phyloP scores from a whole-genome alignment of 1,140 invertebrate genomes.

The Cephus cinctus region DNA sequence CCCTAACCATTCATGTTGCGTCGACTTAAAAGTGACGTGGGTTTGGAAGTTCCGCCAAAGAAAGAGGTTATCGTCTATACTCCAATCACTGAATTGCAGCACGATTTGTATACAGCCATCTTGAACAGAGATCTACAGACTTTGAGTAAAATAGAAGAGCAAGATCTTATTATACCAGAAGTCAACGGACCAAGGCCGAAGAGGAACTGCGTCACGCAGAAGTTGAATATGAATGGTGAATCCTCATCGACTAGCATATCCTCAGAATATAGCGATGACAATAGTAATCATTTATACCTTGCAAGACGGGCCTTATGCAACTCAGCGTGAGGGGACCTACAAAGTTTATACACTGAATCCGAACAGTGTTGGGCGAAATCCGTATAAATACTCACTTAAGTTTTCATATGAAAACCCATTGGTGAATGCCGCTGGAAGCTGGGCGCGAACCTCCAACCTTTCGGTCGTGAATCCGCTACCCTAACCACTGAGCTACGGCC shows the following conservation, averaged over 20 bases:
- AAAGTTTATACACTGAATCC: no score
- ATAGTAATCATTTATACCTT: no score
- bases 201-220: constrained; percentile 18
- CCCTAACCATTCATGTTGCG: constrained; percentile 71
- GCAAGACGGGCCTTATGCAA: no score
- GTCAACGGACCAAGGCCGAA: constrained; percentile 21
- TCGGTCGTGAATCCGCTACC: no score
- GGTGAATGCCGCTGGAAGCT: no score
- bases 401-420: no score
- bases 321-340: no score
- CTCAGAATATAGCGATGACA: not conserved
- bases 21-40: constrained; percentile 67
- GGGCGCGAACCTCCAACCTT: no score
- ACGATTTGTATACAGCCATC: constrained; percentile 60
- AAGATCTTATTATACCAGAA: constrained; percentile 16
- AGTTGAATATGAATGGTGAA: not conserved
- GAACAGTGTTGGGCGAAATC: no score
- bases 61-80: constrained; percentile 69
- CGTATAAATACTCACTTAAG: no score
- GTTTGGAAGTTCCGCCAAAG: constrained; percentile 63
- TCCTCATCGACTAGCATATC: not conserved
- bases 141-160: constrained; percentile 22
- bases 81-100: constrained; percentile 63
- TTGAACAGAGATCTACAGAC: constrained; percentile 37
- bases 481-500: no score